Base-by-base conservation (phyloP, 1,140 invertebrate genomes). In the Panagrolaimus sp. region DNA sequence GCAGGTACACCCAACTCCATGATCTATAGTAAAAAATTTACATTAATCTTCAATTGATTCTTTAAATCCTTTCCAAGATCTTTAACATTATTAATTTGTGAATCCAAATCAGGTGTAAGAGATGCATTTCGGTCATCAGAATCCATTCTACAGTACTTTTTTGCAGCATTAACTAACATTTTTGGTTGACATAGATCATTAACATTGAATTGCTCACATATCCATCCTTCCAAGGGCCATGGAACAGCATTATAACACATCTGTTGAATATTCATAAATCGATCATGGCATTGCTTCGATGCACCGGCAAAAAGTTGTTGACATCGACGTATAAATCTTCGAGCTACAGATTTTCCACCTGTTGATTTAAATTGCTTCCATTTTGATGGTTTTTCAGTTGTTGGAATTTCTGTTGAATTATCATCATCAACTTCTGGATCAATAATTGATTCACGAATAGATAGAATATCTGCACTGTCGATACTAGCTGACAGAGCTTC, bases 251-350 rank as follows among this genome's bases (percentile, higher is more conserved):
- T 65, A 63, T 73, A 73, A 65, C 72, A 73, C 16, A 20, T 51
- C 11, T 71, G 20, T 76, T 75, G 38, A 72, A 72, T 38, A 51
- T 63, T 20, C 75, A 74, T 74, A 72, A 74, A 13, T 23, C 38
- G 13, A 51, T 75, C 27, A 31, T 67, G 16, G 31, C 20, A 23
- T 43, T 44, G 9, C 68, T 68, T 9, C 53, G 51, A 20, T 1
- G 51, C 51, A 0, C 20, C 20, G 11, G 51, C 51, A 20, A 57
- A 57, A 57, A 57, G 20, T 57, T 57, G 20, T 71, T 23, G 63
- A 27, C 20, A 47, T 4, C 23, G 66, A 38, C 31, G 31, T 4
- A 38, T 38, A 7, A 38, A 38, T 7, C 25, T 25, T 31, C 31
- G 64, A 20, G 4, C 72, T 23, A 20, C 16, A 63, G 0, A 65